These are phyloP conservation scores for Merops nubicus DNA, from an alignment of 2,113 vertebrate genomes.

Conservation along the genomic window DNA sequence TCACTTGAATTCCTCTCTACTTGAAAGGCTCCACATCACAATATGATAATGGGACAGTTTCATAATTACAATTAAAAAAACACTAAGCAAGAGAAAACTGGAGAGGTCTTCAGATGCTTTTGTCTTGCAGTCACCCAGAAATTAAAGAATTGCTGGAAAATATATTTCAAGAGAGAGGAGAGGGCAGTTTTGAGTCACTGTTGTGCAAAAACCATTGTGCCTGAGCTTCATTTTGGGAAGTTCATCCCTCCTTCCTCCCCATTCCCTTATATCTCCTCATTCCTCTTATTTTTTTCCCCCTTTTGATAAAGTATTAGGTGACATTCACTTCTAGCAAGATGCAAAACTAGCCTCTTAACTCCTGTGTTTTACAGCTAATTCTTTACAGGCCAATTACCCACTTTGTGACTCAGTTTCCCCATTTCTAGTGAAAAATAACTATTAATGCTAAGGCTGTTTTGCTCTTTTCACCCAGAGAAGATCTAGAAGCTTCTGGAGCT, in stretches of 20 bases:
- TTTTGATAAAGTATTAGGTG: background rate
- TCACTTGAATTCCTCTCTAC: conserved; percentile 65
- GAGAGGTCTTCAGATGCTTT: conserved; percentile 39
- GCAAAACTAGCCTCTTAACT: background rate
- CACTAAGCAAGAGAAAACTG: conserved; percentile 2
- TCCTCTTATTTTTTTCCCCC: background rate
- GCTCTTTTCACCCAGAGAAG: background rate
- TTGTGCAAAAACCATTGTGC: background rate
- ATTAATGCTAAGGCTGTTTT: background rate
- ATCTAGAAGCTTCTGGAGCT: background rate
- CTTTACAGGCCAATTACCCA: background rate
- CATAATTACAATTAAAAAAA: conserved; percentile 45
- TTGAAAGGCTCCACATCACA: conserved; percentile 61
- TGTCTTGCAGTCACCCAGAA: conserved; percentile 39
- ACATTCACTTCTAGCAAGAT: background rate
- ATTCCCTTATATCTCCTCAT: background rate
- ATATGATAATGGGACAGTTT: conserved; percentile 65
- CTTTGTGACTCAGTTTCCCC: conserved; percentile 11
- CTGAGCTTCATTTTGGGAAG: background rate
- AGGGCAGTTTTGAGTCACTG: background rate
- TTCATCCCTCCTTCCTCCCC: background rate
- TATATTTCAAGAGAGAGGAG: background rate
- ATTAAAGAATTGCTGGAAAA: conserved; percentile 29
- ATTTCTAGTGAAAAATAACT: background rate
- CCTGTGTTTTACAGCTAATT: background rate